Evolutionary conservation across 2,888 invertebrate genomes (phyloP), one percentile per base, ranked within the genome.

Genomic region (Plebejus argus): DNA sequence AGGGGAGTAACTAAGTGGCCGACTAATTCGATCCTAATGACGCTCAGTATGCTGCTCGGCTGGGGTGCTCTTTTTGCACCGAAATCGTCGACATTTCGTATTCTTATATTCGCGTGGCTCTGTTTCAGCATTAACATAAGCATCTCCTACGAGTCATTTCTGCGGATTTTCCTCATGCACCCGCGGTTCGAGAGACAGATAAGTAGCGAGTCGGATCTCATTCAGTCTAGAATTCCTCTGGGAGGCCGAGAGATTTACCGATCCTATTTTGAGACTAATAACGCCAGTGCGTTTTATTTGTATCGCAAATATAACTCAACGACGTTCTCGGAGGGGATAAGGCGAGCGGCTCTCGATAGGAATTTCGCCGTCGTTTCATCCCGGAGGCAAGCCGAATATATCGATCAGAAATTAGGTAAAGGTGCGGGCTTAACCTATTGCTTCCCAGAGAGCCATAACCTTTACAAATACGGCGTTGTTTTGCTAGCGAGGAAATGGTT

Each of bases 171-270:
- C 86, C 84, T 94, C 87, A 94, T 94, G 90, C 93, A 94, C 81
- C 94, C 94, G 80, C 88, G 94, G 85, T 94, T 90, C 84, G 92
- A 91, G 83, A 94, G 91, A 86, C 94, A 94, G 89, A 93, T 94
- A 88, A 89, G 89, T 81, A 90, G 84, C 79, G 92, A 92, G 84
- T 82, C 86, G 80, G 93, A 93, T 87, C 88, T 94, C 82, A 90
- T 94, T 84, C 86, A 86, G 85, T 92, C 91, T 80, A 84, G 88
- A 81, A 90, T 94, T 83, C 87, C 89, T 81, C 82, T 94, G 85
- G 94, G 93, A 84, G 94, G 94, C 80, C 89, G 93, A 82, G 90
- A 89, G 89, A 91, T 91, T 89, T 93, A 94, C 88, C 90, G 90
- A 83, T 87, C 89, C 87, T 92, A 93, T 90, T 94, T 94, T 86